These are phyloP conservation scores for Lithodes maja DNA, from an alignment of 2,888 invertebrate genomes.

Conservation along the genomic window DNA sequence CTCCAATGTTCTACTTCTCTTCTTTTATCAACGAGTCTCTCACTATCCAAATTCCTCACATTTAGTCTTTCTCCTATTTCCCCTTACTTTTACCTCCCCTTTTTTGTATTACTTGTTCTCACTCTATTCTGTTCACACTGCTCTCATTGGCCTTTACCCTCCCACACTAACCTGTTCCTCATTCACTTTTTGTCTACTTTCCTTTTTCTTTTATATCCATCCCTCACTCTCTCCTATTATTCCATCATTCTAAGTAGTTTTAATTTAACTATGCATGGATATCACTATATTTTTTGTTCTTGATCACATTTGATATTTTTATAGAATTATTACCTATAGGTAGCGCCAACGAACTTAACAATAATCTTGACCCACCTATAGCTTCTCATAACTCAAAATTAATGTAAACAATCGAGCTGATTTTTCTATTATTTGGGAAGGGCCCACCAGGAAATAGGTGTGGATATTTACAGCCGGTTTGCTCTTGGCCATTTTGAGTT, in stretches of 20 bases:
- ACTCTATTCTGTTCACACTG: not conserved
- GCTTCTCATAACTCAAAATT: no score
- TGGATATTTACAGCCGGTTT: no score
- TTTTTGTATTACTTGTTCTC: not conserved
- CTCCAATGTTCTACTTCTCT: constrained; percentile 9
- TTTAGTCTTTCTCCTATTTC: constrained; percentile 17
- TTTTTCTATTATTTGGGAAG: no score
- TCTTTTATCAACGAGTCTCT: constrained; percentile 14
- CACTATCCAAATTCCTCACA: constrained; percentile 21
- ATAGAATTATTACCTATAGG: no score
- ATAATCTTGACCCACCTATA: no score
- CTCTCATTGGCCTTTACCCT: not conserved
- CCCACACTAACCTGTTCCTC: not conserved
- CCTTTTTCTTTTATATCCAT: not conserved
- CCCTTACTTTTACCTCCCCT: not conserved
- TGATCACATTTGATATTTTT: no score
- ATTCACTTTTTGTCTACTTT: not conserved
- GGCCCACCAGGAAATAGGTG: no score
- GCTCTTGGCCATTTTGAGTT: no score
- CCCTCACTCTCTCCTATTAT: not conserved
- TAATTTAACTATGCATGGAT: no score
- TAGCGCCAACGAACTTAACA: no score
- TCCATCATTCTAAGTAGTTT: not conserved
- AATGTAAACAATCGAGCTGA: no score
- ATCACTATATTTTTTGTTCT: no score